These are phyloP conservation scores for Uloborus diversus DNA, from an alignment of 1,140 invertebrate genomes.

Conservation along the genomic window DNA sequence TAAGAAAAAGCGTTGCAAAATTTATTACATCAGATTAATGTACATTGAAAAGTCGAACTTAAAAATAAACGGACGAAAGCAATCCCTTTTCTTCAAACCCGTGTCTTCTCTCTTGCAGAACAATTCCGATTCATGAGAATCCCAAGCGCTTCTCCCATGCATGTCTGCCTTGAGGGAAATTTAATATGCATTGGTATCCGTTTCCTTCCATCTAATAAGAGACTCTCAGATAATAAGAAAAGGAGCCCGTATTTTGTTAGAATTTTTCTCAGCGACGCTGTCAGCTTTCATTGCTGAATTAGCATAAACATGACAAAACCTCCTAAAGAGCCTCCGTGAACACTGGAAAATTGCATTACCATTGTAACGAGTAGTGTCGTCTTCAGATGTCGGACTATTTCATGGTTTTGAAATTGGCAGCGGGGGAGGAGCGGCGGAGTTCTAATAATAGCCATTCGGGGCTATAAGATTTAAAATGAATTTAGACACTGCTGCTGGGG, in stretches of 20 bases:
- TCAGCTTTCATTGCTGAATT: constrained; percentile 30
- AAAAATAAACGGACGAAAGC: too few species aligned
- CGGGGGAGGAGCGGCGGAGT: too few species aligned
- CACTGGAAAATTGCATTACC: constrained; percentile 15
- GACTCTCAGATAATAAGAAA: not conserved
- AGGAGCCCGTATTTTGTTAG: not conserved
- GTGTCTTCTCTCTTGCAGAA: too few species aligned
- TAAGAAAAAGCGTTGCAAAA: too few species aligned
- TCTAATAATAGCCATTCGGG: too few species aligned
- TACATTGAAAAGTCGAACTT: too few species aligned
- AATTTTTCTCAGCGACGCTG: not conserved
- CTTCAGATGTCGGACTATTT: not conserved
- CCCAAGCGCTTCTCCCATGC: too few species aligned
- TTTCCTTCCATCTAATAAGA: not conserved
- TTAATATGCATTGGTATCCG: constrained; percentile 21
- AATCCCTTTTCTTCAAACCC: too few species aligned
- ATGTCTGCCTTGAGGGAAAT: constrained; percentile 5
- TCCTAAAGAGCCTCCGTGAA: not conserved
- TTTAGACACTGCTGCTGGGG: too few species aligned
- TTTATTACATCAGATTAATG: too few species aligned
- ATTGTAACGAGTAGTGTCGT: constrained; percentile 13
- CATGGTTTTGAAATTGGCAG: not conserved
- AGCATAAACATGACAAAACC: constrained; percentile 44
- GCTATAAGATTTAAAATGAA: too few species aligned
- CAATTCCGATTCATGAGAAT: too few species aligned